These are phyloP conservation scores for Acronicta leporina DNA, from an alignment of 2,888 invertebrate species.

Conservation along the genomic window DNA sequence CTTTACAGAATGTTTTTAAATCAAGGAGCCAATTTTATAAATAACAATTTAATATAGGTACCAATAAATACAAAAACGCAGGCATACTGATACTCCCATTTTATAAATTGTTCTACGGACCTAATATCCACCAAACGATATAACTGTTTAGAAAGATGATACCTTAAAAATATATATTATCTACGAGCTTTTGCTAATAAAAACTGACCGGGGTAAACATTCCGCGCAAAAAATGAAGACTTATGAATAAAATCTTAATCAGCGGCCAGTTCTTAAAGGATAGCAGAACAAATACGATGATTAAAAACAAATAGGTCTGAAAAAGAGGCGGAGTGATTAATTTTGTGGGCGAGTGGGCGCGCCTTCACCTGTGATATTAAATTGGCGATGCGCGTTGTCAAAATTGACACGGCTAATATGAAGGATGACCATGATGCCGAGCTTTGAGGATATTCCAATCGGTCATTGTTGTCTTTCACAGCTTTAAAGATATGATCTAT, in stretches of 20 bases:
- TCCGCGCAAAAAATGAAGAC: conserved; percentile 64
- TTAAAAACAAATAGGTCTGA: conserved; percentile 84
- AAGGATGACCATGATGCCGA: conserved; percentile 63
- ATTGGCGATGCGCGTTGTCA: conserved; percentile 80
- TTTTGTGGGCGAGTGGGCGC: conserved; percentile 75
- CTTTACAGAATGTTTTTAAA: conserved; percentile 24
- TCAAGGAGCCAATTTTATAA: conserved; percentile 10
- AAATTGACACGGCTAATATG: conserved; percentile 76
- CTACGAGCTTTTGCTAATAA: conserved; percentile 22
- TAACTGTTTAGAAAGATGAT: conserved; percentile 1
- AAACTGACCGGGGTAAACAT: conserved; percentile 33
- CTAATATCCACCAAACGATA: conserved; percentile 10
- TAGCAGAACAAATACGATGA: conserved; percentile 75
- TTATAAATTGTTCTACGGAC: conserved; percentile 11
- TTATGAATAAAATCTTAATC: conserved; percentile 89
- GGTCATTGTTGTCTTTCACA: too few relatives aligned
- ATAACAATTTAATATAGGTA: too few relatives aligned
- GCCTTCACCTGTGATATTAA: conserved; percentile 70
- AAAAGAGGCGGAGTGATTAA: conserved; percentile 86
- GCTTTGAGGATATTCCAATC: neutral
- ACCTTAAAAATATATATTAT: neutral
- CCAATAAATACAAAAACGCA: neutral
- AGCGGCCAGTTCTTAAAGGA: conserved; percentile 75
- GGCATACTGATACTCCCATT: neutral
- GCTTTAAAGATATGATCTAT: too few relatives aligned